phyloP scores from a whole-genome alignment of 2,113 vertebrate species.

The Phoenicopterus ruber region DNA sequence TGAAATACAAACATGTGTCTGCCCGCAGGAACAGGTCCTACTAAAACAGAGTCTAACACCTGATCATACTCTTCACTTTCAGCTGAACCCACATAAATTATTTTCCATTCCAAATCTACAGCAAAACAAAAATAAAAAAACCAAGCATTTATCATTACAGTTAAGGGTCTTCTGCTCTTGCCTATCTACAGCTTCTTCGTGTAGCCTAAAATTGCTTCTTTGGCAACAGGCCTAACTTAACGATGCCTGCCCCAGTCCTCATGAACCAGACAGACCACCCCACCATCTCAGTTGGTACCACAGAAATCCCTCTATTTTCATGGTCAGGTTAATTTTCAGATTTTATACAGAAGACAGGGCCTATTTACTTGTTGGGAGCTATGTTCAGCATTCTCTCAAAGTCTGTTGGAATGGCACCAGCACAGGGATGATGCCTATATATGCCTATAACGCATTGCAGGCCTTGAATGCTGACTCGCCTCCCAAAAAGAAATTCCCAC shows the following conservation, averaged over 20 bases:
- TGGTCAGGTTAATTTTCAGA: neutral
- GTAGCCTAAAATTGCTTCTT: neutral
- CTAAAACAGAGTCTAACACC: constrained; percentile 83
- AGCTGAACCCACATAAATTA: constrained; percentile 83
- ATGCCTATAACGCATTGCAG: fast-evolving
- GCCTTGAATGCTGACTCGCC: neutral
- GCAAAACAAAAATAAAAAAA: neutral
- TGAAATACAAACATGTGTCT: constrained; percentile 86
- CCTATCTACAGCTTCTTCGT: neutral
- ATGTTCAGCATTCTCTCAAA: neutral
- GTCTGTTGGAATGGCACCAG: neutral
- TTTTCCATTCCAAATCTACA: constrained; percentile 84
- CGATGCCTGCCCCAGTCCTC: neutral
- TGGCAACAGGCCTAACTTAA: neutral
- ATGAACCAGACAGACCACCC: neutral
- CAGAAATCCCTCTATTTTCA: neutral
- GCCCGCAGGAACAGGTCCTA: constrained; percentile 81
- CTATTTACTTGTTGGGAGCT: neutral
- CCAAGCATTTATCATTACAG: neutral
- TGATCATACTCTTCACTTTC: constrained; percentile 85
- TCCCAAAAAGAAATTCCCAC: neutral
- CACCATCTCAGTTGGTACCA: neutral
- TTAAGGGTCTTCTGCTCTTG: neutral
- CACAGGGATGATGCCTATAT: neutral
- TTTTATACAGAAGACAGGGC: neutral